Evolutionary conservation across 2,888 invertebrate species (phyloP), one percentile per base, ranked within the genome.

Genomic region (Tetragonisca angustula): DNA sequence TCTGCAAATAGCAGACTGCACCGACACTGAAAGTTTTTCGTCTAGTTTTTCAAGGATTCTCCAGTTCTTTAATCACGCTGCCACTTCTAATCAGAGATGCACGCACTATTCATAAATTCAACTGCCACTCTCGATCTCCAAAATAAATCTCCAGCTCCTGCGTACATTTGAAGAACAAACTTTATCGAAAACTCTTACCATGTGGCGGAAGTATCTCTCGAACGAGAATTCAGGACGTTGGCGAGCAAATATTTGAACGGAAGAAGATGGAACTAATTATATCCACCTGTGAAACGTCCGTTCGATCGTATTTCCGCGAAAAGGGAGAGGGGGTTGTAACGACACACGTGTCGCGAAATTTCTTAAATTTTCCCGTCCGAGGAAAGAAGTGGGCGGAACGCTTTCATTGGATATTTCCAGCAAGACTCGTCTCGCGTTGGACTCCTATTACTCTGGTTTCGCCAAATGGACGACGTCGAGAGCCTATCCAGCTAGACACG

Each of bases 401-500:
- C 73, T 21, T 54, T 43, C 67, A 49, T n/a, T 11, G 72, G 67
- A 76, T 82, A 70, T 78, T 84, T 78, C 78, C 79, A 43, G 9
- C 68, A 67, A n/a, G 81, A 64, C 36, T 69, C n/a, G 61, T 27
- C 62, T 54, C 73, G 62, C 50, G 70, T 50, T 50, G 81, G 69
- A 68, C 79, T 79, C 81, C 79, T 84, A 80, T 87, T 85, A 82
- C 74, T 79, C 86, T 49, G 77, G 77, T 89, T 75, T 74, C 76
- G 64, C 87, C 80, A 80, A 85, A 85, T 82, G 87, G 83, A 69
- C 87, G 74, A 69, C 78, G 79, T 62, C 79, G 74, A 32, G 56
- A 64, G 73, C 50, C 80, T 76, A 76, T 81, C 76, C 74, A 19
- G 50, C 56, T 54, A 86, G 83, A 86, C 65, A 72, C 87, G 88